Conservation (phyloP, 1,140 invertebrate species). For the Nasonia vitripennis region DNA sequence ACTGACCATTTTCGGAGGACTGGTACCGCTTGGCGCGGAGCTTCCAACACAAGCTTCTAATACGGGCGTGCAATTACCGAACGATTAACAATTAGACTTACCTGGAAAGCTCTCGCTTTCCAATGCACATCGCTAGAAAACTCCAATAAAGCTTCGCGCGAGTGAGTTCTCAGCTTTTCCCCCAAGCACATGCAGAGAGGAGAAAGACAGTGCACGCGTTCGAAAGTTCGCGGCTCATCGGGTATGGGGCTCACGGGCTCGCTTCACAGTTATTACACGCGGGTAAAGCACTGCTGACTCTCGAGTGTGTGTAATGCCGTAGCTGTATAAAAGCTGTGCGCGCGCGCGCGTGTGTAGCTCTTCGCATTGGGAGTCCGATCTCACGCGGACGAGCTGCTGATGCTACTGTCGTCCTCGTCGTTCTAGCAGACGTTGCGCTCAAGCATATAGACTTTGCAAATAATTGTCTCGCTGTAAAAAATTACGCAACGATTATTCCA, state of each 20-base stretch:
- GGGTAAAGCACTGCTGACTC: constrained; percentile 57
- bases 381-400: background rate
- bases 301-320: background rate
- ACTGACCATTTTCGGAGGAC: background rate
- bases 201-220: background rate
- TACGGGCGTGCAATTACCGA: background rate
- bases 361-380: constrained; percentile 32
- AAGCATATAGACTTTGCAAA: background rate
- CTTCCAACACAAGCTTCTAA: background rate
- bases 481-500: background rate
- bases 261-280: constrained; percentile 75
- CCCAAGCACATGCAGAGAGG: too few species aligned
- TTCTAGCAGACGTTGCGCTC: background rate
- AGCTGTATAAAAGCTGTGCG: background rate
- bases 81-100: background rate
- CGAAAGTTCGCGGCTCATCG: constrained; percentile 63
- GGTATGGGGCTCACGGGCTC: constrained; percentile 68
- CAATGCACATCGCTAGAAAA: too few species aligned
- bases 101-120: too few species aligned
- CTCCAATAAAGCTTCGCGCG: too few species aligned
- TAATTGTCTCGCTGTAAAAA: too few species aligned
- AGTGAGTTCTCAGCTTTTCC: background rate
- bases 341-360: background rate
- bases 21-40: background rate
- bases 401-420: too few species aligned